These are phyloP conservation scores for Dicerorhinus sumatrensis DNA, from an alignment of 2,113 vertebrate genomes.

Conservation along the genomic window DNA sequence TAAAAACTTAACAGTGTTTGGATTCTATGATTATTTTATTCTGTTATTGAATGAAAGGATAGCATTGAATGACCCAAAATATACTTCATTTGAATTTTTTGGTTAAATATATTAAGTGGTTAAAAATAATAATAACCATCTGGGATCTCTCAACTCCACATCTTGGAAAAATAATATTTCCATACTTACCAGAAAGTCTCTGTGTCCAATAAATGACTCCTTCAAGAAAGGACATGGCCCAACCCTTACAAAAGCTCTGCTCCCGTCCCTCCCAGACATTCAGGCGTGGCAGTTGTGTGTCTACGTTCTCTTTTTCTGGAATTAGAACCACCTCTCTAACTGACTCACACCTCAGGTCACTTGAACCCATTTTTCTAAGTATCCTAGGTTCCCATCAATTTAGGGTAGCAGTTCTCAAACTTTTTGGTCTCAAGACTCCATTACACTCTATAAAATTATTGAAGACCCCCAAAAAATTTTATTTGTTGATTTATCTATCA, in stretches of 20 bases:
- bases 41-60: slow-evolving; percentile 1
- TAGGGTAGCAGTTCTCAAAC: background rate
- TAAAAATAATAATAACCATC: background rate
- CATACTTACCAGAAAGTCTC: background rate
- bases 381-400: background rate
- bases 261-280: background rate
- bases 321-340: background rate
- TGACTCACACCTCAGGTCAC: background rate
- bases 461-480: background rate
- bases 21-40: slow-evolving; percentile 39
- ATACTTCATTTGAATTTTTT: slow-evolving; percentile 12
- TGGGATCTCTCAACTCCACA: background rate
- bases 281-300: no score
- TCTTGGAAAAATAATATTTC: background rate
- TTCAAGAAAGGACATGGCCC: background rate
- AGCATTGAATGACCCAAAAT: slow-evolving; percentile 21
- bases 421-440: background rate
- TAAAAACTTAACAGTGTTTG: slow-evolving; percentile 20
- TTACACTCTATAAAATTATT: background rate
- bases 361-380: background rate
- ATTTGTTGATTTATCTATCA: background rate
- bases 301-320: background rate
- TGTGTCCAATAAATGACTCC: background rate
- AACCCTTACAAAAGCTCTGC: background rate
- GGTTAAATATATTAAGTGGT: slow-evolving; percentile 23